phyloP scores from a whole-genome alignment of 2,797 vertebrate genomes.

The Xyrichtys novacula region DNA sequence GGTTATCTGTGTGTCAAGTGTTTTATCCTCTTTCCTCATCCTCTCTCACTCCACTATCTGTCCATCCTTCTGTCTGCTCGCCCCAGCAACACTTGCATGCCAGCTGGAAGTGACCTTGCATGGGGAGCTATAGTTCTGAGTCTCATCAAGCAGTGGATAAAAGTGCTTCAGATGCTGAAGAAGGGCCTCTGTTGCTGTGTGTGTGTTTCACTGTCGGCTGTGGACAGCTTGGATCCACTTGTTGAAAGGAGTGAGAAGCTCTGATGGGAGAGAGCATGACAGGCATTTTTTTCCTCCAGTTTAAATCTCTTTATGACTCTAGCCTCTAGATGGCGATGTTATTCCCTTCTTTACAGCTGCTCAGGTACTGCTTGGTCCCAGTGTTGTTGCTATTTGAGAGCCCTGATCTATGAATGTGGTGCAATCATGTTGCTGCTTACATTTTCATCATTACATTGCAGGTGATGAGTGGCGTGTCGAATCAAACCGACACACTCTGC shows the following conservation, averaged over 20 bases:
- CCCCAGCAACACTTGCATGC: constrained; percentile 68
- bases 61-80: constrained; percentile 41
- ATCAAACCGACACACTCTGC: constrained; percentile 38
- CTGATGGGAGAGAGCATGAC: constrained; percentile 39
- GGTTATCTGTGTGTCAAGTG: constrained; percentile 60
- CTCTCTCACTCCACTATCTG: constrained; percentile 36
- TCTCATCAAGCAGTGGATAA: constrained; percentile 45
- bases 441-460: constrained; percentile 33
- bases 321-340: constrained; percentile 83
- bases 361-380: background rate
- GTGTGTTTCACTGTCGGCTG: background rate
- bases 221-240: constrained; percentile 52
- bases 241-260: constrained; percentile 42
- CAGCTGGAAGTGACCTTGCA: constrained; percentile 69
- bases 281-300: constrained; percentile 15
- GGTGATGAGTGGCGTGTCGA: constrained; percentile 37
- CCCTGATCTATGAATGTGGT: constrained; percentile 27
- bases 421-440: constrained; percentile 29
- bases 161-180: constrained; percentile 19
- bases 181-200: constrained; percentile 5
- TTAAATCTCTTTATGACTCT: background rate
- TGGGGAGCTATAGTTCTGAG: constrained; percentile 80
- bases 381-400: constrained; percentile 28
- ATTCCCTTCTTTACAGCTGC: constrained; percentile 66
- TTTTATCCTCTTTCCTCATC: constrained; percentile 40